Evolutionary conservation across 2,888 invertebrate genomes (phyloP), one percentile per base, ranked within the genome.

Genomic region (Erebia aethiops): DNA sequence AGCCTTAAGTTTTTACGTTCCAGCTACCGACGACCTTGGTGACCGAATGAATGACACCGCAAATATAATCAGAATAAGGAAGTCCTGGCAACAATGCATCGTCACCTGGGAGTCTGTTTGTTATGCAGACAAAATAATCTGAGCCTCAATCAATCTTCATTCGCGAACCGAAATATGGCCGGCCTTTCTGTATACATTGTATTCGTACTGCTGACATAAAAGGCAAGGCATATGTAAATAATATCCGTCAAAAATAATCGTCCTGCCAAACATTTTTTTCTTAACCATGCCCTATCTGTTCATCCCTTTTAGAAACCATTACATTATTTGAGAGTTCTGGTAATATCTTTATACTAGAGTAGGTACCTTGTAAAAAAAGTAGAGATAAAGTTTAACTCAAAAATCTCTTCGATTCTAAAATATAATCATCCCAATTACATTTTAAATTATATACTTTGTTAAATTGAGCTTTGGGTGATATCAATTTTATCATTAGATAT

Each of bases 131-230:
- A 86, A 87, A 87, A 87, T 87, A 85, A 84, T 83, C 85, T 85
- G 80, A 87, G 87, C 86, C 51, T 81, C 85, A 65, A 91, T 92
- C 91, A 92, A 92, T 92, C 92, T 92, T 90, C 87, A 91, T 92
- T 86, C 81, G 77, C 73, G 77, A 77, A 81, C 82, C 84, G 77
- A 85, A 90, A 87, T 85, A 86, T 83, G 82, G 80, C 78, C 78
- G 79, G 79, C 75, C 76, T 78, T 79, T 71, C 76, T 65, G 77
- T 78, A 26, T 57, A 78, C 66, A 64, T 66, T 70, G 69, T 74
- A 69, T 67, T 35, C 18, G 77, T 77, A 77, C 64, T 11, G 76
- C 74, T 67, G 56, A 62, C 75, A 76, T 61, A 69, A 66, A 57
- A 46, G 16, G 9, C 3, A 16, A 9, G 52, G 10, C 16, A 16